Conservation (phyloP, 2,797 vertebrate species). For the Lutjanus campechanus region DNA sequence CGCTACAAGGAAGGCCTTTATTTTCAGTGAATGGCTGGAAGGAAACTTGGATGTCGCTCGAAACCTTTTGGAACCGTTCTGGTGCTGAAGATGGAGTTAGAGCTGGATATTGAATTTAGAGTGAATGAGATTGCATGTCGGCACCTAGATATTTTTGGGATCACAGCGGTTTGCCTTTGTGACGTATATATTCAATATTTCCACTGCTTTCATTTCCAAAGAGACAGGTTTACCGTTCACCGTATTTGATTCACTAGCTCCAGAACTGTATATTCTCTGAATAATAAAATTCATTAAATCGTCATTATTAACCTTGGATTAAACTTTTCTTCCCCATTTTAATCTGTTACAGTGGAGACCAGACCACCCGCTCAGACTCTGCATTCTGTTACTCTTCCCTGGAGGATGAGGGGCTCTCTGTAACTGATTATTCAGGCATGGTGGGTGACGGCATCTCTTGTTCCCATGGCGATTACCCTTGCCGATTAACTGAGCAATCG, state of each 20-base stretch:
- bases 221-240: slow-evolving; percentile 26
- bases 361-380: slow-evolving; percentile 63
- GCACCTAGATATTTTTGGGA: slow-evolving; percentile 68
- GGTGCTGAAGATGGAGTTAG: slow-evolving; percentile 62
- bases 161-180: slow-evolving; percentile 66
- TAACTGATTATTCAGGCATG: slow-evolving; percentile 73
- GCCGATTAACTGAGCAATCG: slow-evolving; percentile 87
- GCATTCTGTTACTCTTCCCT: slow-evolving; percentile 63
- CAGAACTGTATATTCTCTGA: slow-evolving; percentile 27
- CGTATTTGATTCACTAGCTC: slow-evolving; percentile 30
- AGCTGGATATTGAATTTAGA: slow-evolving; percentile 72
- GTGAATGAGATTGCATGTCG: slow-evolving; percentile 67
- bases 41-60: slow-evolving; percentile 77
- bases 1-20: slow-evolving; percentile 82
- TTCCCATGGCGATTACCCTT: slow-evolving; percentile 92
- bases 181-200: slow-evolving; percentile 69
- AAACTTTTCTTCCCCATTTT: slow-evolving; percentile 58
- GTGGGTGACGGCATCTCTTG: slow-evolving; percentile 77
- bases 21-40: slow-evolving; percentile 78
- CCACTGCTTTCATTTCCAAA: slow-evolving; percentile 63
- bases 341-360: slow-evolving; percentile 67
- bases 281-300: slow-evolving; percentile 43
- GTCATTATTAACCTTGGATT: slow-evolving; percentile 64
- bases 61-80: slow-evolving; percentile 69
- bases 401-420: slow-evolving; percentile 67